A percentile compares a stretch with the other conserved stretches of the same genome.
phyloP scores from a whole-genome alignment of 2,888 invertebrate genomes.

The Meteorus colon region DNA sequence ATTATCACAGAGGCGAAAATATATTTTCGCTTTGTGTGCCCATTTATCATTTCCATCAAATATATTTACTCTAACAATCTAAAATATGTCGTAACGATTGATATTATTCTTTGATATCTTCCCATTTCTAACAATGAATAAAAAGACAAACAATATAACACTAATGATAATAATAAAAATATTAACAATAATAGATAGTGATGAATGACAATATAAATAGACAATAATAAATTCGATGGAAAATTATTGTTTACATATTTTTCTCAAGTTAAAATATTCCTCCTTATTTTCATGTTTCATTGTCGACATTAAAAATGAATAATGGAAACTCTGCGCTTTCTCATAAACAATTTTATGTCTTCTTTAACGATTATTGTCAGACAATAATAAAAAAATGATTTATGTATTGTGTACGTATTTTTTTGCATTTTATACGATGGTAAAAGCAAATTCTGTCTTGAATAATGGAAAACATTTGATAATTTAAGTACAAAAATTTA shows the following conservation, averaged over 20 bases:
- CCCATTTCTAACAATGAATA: not conserved
- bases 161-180: not conserved
- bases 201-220: too few relatives aligned
- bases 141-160: not conserved
- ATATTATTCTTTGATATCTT: slow-evolving; percentile 26
- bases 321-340: slow-evolving; percentile 13
- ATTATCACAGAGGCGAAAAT: slow-evolving; percentile 40
- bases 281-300: too few relatives aligned
- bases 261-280: too few relatives aligned
- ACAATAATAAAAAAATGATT: slow-evolving; percentile 23
- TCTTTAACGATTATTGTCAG: slow-evolving; percentile 53
- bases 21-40: slow-evolving; percentile 28
- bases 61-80: slow-evolving; percentile 4
- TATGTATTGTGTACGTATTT: too few relatives aligned
- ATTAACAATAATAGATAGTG: not conserved
- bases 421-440: slow-evolving; percentile 9
- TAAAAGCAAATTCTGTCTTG: not conserved
- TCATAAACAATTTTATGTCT: slow-evolving; percentile 28
- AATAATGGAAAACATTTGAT: too few relatives aligned
- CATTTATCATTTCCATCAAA: not conserved
- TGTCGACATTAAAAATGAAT: not conserved
- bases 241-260: too few relatives aligned
- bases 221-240: too few relatives aligned
- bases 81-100: slow-evolving; percentile 27
- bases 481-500: too few relatives aligned